Conservation (phyloP, 2,888 invertebrate genomes). For the Cephalotes varians region DNA sequence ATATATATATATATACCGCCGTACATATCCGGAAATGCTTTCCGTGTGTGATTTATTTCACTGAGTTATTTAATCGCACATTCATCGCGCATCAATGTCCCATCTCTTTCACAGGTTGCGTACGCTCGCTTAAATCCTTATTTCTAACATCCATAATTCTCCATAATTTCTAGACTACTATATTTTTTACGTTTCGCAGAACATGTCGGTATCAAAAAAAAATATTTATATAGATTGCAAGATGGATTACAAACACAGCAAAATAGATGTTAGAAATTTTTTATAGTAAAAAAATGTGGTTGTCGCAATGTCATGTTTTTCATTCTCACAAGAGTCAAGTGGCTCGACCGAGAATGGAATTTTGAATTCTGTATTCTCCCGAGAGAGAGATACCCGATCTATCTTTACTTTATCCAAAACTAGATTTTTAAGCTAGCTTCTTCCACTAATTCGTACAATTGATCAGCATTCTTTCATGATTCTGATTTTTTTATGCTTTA, state of each 20-base stretch:
- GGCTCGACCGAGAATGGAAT: neutral
- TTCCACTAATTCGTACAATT: neutral
- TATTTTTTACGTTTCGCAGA: neutral
- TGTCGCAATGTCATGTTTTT: neutral
- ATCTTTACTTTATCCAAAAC: neutral
- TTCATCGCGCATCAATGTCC: constrained; percentile 34
- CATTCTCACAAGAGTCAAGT: neutral
- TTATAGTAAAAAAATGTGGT: neutral
- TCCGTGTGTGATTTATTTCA: constrained; percentile 19
- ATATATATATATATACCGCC: neutral
- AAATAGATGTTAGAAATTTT: neutral
- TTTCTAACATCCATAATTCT: constrained; percentile 31
- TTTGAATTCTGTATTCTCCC: neutral
- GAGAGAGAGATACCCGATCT: neutral
- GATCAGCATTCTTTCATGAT: neutral
- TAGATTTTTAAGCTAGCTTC: neutral
- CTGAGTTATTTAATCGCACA: constrained; percentile 44
- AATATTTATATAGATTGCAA: constrained; percentile 15
- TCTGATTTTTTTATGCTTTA: neutral
- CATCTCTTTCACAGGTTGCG: neutral
- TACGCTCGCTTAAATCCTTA: constrained; percentile 23
- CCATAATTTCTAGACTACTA: constrained; percentile 27
- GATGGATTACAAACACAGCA: constrained; percentile 14
- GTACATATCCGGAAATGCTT: neutral
- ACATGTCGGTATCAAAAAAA: neutral